Evolutionary conservation across 2,888 invertebrate genomes (phyloP), one percentile per base, ranked within the genome.

Genomic region (Nycteola revayana): DNA sequence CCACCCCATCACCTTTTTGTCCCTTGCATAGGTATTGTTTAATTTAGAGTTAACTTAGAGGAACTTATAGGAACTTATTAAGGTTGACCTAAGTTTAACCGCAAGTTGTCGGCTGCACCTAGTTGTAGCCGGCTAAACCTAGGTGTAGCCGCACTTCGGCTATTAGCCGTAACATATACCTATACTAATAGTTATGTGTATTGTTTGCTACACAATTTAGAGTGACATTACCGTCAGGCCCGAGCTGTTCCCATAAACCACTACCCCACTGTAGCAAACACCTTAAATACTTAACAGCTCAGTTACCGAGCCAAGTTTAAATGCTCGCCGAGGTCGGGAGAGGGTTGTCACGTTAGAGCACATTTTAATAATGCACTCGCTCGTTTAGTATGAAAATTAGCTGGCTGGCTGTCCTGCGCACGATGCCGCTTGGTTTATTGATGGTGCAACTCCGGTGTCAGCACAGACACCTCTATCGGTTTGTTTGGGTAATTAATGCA

Each of bases 331-430:
- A 67, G 74, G 72, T 73, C 64, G 66, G 56, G 60, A 56, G 66
- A 73, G 75, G 77, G 78, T 66, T 80, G 84, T 80, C 84, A 76
- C 79, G 71, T 73, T 62, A 70, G 65, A 68, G 66, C 65, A 76
- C 71, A 75, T 83, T 86, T 88, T 85, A 87, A 87, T 87, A 87
- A 87, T 87, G 81, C 79, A 88, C 66, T 61, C 63, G 71, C 75
- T 86, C 84, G 86, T 88, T 86, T 80, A 79, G 78, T 87, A 87
- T 88, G 84, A 86, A 86, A 86, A 88, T 88, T 87, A 87, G 83
- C 75, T 74, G 66, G 72, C 64, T 54, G 71, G 52, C 57, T 64
- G 55, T 68, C 67, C 64, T 67, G 65, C n/a, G 54, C 59, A 60
- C 64, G 61, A 53, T 63, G 60, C 50, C 53, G 56, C 57, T 50